phyloP scores from a whole-genome alignment of 2,113 vertebrate species.

The Embiotoca jacksoni region DNA sequence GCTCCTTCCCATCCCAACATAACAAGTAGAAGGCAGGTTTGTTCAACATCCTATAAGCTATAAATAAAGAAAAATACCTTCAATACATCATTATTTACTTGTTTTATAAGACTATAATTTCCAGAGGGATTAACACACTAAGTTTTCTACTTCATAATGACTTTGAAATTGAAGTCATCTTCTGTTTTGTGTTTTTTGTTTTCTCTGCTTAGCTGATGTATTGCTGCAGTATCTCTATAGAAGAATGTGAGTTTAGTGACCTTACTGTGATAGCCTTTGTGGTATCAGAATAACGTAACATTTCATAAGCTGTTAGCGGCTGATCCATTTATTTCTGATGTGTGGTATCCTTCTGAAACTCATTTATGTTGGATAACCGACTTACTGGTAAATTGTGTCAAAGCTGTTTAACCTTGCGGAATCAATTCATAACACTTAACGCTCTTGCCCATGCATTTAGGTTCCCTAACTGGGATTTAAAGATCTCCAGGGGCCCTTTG shows the following conservation, averaged over 20 bases:
- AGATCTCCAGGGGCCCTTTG: conserved; percentile 21
- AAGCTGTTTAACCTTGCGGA: conserved; percentile 38
- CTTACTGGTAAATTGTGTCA: conserved; percentile 1
- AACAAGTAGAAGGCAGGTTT: neutral
- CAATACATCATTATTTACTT: neutral
- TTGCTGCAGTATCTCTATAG: neutral
- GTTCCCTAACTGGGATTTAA: conserved; percentile 22
- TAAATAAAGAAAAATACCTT: neutral
- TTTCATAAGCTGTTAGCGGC: neutral
- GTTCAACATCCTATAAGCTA: neutral
- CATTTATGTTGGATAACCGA: neutral
- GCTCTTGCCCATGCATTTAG: neutral
- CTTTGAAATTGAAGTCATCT: neutral
- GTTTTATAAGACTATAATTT: neutral
- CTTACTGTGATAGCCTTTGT: neutral
- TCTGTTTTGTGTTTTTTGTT: neutral
- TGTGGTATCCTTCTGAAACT: neutral
- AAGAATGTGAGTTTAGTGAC: neutral
- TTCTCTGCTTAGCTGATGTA: neutral
- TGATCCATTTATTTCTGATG: conserved; percentile 6
- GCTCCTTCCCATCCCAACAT: no score
- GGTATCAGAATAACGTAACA: neutral
- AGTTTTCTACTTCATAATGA: neutral
- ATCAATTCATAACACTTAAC: conserved; percentile 33
- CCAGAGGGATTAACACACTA: neutral